These are phyloP conservation scores for Athetis lepigone DNA, from an alignment of 2,888 invertebrate species.

Conservation along the genomic window DNA sequence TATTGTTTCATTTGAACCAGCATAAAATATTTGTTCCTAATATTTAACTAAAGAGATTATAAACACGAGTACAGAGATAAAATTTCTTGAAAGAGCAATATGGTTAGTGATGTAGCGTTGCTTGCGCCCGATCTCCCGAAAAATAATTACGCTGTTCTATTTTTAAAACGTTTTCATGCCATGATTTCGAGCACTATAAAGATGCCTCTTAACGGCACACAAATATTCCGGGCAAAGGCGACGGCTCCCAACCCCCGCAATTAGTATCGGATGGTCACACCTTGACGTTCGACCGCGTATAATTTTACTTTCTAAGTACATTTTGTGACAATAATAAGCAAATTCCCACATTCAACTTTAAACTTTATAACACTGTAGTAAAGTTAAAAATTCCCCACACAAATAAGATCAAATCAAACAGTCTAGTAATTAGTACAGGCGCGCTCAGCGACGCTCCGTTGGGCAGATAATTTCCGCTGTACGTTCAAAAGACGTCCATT, in stretches of 20 bases:
- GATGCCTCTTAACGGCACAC: conserved; percentile 82
- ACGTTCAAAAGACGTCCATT: conserved; percentile 89
- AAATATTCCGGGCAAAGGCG: conserved; percentile 79
- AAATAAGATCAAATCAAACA: conserved; percentile 87
- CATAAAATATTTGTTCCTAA: neutral
- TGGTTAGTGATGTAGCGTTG: conserved; percentile 40
- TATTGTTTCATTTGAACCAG: neutral
- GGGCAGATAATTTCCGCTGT: conserved; percentile 90
- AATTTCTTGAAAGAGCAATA: conserved; percentile 45
- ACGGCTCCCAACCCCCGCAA: conserved; percentile 83
- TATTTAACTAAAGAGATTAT: conserved; percentile 9
- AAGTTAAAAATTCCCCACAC: conserved; percentile 70
- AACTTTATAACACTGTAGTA: conserved; percentile 67
- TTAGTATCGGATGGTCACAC: conserved; percentile 90
- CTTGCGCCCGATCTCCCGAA: conserved; percentile 54
- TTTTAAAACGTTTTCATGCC: conserved; percentile 80
- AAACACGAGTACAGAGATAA: conserved; percentile 34
- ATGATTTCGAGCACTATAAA: conserved; percentile 79
- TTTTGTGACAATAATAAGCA: conserved; percentile 86
- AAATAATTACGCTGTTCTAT: conserved; percentile 70
- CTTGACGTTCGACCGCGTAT: conserved; percentile 87
- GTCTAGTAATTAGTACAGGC: conserved; percentile 89
- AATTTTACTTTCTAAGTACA: conserved; percentile 89
- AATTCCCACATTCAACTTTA: conserved; percentile 64
- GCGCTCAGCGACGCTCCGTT: conserved; percentile 87